Conservation (phyloP, 2,113 vertebrate species). For the Macquaria ambigua region DNA sequence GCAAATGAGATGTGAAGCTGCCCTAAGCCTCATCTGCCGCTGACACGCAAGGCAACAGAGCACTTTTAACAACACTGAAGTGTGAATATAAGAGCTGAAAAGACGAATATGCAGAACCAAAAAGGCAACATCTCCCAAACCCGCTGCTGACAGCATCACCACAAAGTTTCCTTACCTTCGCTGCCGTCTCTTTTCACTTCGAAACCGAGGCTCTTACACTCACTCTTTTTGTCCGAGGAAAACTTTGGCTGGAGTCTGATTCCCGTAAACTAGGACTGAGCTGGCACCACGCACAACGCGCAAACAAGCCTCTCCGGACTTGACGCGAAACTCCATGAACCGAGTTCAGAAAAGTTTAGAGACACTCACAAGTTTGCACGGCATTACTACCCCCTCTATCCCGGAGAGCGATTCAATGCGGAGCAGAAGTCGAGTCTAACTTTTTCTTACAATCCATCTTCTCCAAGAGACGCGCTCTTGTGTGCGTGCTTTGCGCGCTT, state of each 20-base stretch:
- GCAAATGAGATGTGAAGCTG: slow-evolving; percentile 82
- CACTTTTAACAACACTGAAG: not conserved
- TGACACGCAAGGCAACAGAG: slow-evolving; percentile 53
- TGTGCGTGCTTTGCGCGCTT: slow-evolving; percentile 47
- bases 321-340: slow-evolving; percentile 71
- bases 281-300: slow-evolving; percentile 44
- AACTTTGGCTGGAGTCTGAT: slow-evolving; percentile 49
- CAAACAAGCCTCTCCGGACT: slow-evolving; percentile 50
- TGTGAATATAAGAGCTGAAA: not conserved
- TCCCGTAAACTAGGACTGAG: slow-evolving; percentile 51
- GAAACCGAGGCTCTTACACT: slow-evolving; percentile 29
- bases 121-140: not conserved
- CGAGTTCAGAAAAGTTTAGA: slow-evolving; percentile 54
- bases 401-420: slow-evolving; percentile 38
- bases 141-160: slow-evolving; percentile 51
- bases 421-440: slow-evolving; percentile 54
- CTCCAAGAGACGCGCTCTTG: slow-evolving; percentile 30
- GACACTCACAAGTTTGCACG: slow-evolving; percentile 48
- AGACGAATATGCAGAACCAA: not conserved
- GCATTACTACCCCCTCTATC: slow-evolving; percentile 13
- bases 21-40: slow-evolving; percentile 51
- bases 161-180: slow-evolving; percentile 66
- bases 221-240: slow-evolving; percentile 42
- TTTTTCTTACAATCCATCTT: slow-evolving; percentile 83
- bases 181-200: slow-evolving; percentile 38